Evolutionary conservation across 2,888 invertebrate species (phyloP).

Genomic region (Epinotia ramella): DNA sequence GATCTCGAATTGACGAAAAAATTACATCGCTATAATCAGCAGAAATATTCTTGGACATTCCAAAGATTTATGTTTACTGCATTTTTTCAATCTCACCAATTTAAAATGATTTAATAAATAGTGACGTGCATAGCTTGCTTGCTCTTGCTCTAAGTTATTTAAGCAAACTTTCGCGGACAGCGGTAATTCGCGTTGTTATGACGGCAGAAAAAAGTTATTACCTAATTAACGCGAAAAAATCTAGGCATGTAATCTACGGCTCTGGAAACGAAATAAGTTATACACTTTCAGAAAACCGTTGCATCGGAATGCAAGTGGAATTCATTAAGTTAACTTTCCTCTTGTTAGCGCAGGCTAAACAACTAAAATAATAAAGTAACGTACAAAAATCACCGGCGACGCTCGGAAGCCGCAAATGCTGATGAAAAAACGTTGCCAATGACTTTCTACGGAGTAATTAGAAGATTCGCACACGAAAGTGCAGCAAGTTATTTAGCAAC

Average conservation of each 20-base stretch:
- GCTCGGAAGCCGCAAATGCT: constrained; percentile 63
- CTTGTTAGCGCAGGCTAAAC: constrained; percentile 73
- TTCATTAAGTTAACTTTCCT: constrained; percentile 77
- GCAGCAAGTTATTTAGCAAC: constrained; percentile 60
- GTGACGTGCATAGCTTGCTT: background rate
- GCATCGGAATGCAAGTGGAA: constrained; percentile 66
- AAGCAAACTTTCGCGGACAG: constrained; percentile 36
- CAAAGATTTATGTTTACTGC: background rate
- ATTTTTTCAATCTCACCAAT: background rate
- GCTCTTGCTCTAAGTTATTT: constrained; percentile 9
- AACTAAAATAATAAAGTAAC: constrained; percentile 64
- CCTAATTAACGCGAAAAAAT: constrained; percentile 52
- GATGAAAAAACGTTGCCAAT: constrained; percentile 66
- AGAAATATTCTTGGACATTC: background rate
- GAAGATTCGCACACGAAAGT: constrained; percentile 82
- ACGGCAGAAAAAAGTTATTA: constrained; percentile 43
- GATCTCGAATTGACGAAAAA: background rate
- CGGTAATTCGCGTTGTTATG: constrained; percentile 23
- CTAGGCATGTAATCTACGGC: constrained; percentile 48
- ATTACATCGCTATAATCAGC: background rate
- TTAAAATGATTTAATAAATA: background rate
- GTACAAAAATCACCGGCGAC: constrained; percentile 71
- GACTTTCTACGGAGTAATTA: constrained; percentile 81
- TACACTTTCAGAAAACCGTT: constrained; percentile 58
- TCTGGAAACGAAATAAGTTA: constrained; percentile 50